Conservation (phyloP, 1,140 invertebrate genomes). For the Heliconius nattereri region DNA sequence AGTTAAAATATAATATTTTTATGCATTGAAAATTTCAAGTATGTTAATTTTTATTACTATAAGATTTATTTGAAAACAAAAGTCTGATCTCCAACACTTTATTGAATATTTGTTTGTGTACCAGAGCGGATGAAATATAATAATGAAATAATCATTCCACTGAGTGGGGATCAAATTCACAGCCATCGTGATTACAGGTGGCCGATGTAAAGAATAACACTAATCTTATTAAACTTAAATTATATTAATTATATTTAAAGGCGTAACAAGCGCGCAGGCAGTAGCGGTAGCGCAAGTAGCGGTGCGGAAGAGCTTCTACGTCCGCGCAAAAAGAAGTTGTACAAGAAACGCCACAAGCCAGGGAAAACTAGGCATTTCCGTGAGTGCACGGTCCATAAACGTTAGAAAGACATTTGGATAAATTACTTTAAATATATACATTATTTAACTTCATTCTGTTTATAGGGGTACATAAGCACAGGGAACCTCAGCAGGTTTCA, state of each 20-base stretch:
- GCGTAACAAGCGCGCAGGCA: slow-evolving; percentile 74
- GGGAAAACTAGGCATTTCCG: slow-evolving; percentile 71
- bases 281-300: slow-evolving; percentile 78
- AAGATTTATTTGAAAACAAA: too few species aligned
- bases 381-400: slow-evolving; percentile 62
- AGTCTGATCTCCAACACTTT: too few species aligned
- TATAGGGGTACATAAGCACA: too few species aligned
- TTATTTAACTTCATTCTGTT: neutral
- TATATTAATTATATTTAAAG: slow-evolving; percentile 39
- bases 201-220: too few species aligned
- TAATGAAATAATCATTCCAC: too few species aligned
- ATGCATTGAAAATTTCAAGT: too few species aligned
- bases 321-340: slow-evolving; percentile 78
- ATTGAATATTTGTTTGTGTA: too few species aligned
- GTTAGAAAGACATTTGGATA: slow-evolving; percentile 22
- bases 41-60: too few species aligned
- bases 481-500: too few species aligned
- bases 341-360: slow-evolving; percentile 77
- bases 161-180: too few species aligned
- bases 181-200: too few species aligned
- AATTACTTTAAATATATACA: neutral
- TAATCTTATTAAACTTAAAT: neutral
- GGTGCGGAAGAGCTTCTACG: slow-evolving; percentile 75
- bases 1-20: neutral
- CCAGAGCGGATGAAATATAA: too few species aligned